A percentile compares a stretch with the other conserved stretches of the same genome.
These are phyloP conservation scores for Coracopsis vasa DNA, from an alignment of 2,113 vertebrate genomes.

Conservation along the genomic window DNA sequence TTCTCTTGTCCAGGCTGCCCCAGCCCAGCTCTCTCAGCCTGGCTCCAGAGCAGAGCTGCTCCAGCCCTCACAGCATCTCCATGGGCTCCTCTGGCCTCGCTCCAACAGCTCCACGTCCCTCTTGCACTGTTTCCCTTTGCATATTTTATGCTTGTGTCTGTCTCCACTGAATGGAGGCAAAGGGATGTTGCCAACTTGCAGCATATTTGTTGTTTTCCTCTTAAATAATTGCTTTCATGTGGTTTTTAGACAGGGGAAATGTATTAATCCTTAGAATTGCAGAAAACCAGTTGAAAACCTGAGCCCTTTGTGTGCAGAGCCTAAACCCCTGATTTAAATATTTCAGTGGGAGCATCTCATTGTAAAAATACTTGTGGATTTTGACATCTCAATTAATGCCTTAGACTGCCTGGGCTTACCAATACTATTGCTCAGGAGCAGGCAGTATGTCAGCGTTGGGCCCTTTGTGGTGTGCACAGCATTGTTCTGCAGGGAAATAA, in stretches of 20 bases:
- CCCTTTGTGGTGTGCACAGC: background rate
- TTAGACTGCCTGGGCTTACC: background rate
- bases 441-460: fast-evolving
- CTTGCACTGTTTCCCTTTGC: background rate
- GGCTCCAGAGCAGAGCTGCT: background rate
- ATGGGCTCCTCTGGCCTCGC: background rate
- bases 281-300: background rate
- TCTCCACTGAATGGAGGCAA: background rate
- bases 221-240: background rate
- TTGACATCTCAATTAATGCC: background rate
- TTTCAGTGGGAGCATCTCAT: background rate
- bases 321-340: background rate
- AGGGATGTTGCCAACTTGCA: background rate
- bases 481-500: background rate
- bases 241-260: background rate
- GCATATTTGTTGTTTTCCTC: background rate
- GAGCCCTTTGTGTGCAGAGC: background rate
- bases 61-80: background rate
- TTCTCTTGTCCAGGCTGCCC: too few relatives aligned
- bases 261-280: background rate
- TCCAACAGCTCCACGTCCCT: background rate
- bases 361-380: background rate
- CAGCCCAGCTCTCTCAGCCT: background rate
- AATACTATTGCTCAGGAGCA: background rate
- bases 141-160: background rate